Conservation (phyloP, 2,113 vertebrate genomes). For the Serinus canaria region DNA sequence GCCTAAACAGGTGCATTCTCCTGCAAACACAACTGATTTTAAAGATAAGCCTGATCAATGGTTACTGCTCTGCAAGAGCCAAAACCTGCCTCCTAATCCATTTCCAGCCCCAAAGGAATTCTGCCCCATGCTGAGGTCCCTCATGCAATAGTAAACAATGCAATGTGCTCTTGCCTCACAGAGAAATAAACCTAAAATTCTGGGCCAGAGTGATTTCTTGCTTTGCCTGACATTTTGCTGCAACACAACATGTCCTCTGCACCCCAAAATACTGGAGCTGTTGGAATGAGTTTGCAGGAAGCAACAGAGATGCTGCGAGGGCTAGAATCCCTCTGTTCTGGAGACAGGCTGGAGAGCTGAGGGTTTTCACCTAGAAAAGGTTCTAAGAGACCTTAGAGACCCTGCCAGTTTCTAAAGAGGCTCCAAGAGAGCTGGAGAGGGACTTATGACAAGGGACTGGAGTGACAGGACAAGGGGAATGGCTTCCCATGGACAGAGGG, state of each 20-base stretch:
- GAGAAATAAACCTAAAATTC: background rate
- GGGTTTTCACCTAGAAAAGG: background rate
- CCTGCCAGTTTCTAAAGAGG: background rate
- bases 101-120: background rate
- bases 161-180: background rate
- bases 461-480: background rate
- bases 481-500: background rate
- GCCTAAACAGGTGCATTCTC: background rate
- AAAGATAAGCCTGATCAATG: background rate
- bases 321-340: background rate
- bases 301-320: background rate
- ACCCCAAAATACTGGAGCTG: background rate
- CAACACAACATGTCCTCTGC: background rate
- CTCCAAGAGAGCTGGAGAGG: background rate
- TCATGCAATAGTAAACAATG: accelerated
- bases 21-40: background rate
- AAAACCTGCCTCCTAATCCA: background rate
- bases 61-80: background rate
- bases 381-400: accelerated
- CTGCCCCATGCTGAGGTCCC: background rate
- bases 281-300: background rate
- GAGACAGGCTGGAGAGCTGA: background rate
- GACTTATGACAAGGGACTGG: background rate
- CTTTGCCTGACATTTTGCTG: background rate
- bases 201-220: background rate